Conservation (phyloP, 92 coral and sea anemone species). For the Palythoa grandis region DNA sequence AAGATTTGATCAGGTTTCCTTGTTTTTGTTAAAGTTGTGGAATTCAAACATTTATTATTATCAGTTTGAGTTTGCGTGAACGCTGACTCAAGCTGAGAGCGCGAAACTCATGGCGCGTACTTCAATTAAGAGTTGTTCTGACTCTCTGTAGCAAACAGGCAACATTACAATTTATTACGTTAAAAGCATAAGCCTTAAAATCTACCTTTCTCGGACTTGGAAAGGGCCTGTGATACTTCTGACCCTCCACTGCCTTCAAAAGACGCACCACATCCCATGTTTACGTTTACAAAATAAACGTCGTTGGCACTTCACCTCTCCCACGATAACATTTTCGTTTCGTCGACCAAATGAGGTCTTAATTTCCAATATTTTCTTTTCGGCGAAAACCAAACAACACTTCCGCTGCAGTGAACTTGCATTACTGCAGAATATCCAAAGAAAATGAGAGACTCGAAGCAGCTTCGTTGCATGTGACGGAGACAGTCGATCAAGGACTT, state of each 20-base stretch:
- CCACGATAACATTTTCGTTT: not conserved
- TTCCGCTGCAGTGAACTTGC: not conserved
- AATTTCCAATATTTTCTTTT: conserved; percentile 24
- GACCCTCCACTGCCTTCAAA: conserved; percentile 50
- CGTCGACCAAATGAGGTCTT: conserved; percentile 27
- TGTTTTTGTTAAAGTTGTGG: not conserved
- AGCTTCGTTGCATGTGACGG: not conserved
- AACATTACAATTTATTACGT: not conserved
- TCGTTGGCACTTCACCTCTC: conserved; percentile 17
- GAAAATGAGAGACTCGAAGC: not conserved
- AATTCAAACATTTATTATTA: no score
- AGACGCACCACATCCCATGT: conserved; percentile 83
- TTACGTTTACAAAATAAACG: conserved; percentile 10
- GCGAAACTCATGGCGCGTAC: no score
- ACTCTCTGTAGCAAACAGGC: not conserved
- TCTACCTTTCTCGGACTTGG: conserved; percentile 72
- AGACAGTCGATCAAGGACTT: conserved; percentile 18
- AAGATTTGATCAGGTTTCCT: not conserved
- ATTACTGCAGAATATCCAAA: conserved; percentile 12
- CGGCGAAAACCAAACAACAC: conserved; percentile 9
- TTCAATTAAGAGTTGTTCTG: not conserved
- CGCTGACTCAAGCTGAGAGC: no score
- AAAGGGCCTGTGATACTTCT: conserved; percentile 17
- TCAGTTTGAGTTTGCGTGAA: no score
- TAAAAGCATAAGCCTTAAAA: not conserved